These are phyloP conservation scores for Poecilus cupreus DNA, from an alignment of 2,888 invertebrate species.

Conservation along the genomic window DNA sequence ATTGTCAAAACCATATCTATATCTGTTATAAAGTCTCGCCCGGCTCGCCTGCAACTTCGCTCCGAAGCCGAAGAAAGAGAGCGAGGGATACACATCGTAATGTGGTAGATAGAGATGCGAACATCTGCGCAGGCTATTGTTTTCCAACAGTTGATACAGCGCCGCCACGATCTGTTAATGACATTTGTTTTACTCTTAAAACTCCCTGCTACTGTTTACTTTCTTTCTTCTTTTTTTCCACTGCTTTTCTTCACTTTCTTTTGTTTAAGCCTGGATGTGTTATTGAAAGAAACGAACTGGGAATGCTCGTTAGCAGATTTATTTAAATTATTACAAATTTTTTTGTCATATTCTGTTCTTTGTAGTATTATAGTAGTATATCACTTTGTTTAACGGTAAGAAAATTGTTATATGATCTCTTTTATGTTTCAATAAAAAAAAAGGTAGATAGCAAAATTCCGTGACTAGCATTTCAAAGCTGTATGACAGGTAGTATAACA, in stretches of 20 bases:
- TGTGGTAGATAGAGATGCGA: not conserved
- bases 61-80: not conserved
- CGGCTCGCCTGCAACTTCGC: not conserved
- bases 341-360: no score
- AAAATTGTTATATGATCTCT: no score
- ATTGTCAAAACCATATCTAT: constrained; percentile 43
- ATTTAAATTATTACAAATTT: constrained; percentile 10
- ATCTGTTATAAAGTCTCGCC: constrained; percentile 38
- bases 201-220: constrained; percentile 41
- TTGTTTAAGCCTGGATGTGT: constrained; percentile 25
- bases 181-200: constrained; percentile 58
- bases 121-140: constrained; percentile 38
- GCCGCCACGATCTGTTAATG: constrained; percentile 54
- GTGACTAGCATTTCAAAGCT: constrained; percentile 42
- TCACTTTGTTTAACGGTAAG: no score
- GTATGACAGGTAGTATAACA: constrained; percentile 41
- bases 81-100: not conserved
- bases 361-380: no score
- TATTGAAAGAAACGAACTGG: constrained; percentile 52
- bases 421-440: no score
- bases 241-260: constrained; percentile 35
- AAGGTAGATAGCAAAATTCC: constrained; percentile 29
- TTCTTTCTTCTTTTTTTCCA: constrained; percentile 20
- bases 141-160: constrained; percentile 43
- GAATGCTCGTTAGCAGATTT: constrained; percentile 34